These are phyloP conservation scores for Columba guinea DNA, from an alignment of 2,797 vertebrate genomes.

Conservation along the genomic window DNA sequence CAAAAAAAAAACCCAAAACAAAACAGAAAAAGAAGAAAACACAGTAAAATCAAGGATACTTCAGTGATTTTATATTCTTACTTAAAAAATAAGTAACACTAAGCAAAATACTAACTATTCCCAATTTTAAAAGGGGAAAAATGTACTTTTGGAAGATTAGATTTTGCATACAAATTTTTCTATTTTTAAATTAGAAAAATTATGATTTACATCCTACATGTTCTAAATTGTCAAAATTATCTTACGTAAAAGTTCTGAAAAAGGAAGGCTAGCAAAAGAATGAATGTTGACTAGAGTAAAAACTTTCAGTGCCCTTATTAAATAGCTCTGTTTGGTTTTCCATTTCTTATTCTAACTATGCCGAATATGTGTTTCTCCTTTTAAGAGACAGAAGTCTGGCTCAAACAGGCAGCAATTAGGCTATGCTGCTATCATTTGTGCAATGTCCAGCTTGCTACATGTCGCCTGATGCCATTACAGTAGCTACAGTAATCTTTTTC, in stretches of 20 bases:
- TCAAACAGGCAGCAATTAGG: not conserved
- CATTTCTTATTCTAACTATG: not conserved
- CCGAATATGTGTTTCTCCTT: not conserved
- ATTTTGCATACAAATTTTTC: not conserved
- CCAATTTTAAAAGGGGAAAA: not conserved
- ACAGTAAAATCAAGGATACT: not conserved
- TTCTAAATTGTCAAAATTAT: not conserved
- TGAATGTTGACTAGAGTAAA: not conserved
- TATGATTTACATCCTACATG: not conserved
- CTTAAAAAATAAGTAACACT: not conserved
- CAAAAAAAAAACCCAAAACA: no score
- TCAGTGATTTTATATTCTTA: not conserved
- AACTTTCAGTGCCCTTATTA: not conserved
- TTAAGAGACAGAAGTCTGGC: not conserved
- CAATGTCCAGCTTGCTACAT: not conserved
- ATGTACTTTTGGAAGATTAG: not conserved
- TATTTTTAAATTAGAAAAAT: not conserved
- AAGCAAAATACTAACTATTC: not conserved
- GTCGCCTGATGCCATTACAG: not conserved
- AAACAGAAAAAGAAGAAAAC: not conserved
- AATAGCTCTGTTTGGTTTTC: not conserved
- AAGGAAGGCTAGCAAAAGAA: not conserved
- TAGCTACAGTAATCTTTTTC: not conserved
- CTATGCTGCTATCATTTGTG: not conserved
- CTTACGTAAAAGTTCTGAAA: not conserved